These are phyloP conservation scores for Epinephelus lanceolatus DNA, from an alignment of 2,113 vertebrate genomes.

Conservation along the genomic window DNA sequence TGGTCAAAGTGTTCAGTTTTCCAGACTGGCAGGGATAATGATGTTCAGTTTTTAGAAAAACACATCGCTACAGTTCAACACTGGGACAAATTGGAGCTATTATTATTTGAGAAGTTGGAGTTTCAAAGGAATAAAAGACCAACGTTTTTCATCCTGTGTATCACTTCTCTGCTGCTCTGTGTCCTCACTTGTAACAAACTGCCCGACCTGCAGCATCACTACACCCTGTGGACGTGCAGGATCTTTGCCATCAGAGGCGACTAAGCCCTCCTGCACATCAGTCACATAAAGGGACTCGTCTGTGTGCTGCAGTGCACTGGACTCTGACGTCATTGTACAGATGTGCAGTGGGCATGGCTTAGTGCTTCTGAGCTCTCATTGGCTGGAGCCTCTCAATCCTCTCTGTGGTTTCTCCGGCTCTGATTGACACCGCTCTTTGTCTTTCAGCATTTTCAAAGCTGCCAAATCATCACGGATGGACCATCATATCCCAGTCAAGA, in stretches of 20 bases:
- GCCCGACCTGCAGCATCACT: not conserved
- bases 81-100: not conserved
- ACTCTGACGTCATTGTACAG: constrained; percentile 66
- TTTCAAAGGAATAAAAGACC: not conserved
- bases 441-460: constrained; percentile 31
- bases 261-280: constrained; percentile 44
- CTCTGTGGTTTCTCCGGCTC: constrained; percentile 25
- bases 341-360: constrained; percentile 74
- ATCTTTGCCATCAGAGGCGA: constrained; percentile 8
- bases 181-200: not conserved
- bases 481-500: constrained; percentile 16
- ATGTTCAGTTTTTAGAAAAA: not conserved
- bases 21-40: not conserved
- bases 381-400: constrained; percentile 58
- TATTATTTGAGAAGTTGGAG: not conserved
- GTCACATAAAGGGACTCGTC: constrained; percentile 39
- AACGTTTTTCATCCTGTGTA: not conserved
- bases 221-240: constrained; percentile 16
- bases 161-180: not conserved
- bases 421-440: constrained; percentile 34
- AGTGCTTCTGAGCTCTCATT: constrained; percentile 55
- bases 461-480: constrained; percentile 19
- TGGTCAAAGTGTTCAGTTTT: not conserved
- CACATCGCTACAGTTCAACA: too few relatives aligned
- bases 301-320: constrained; percentile 45